Evolutionary conservation across 2,113 vertebrate genomes (phyloP).

Genomic region (Cyprinodon brontotheroides): DNA sequence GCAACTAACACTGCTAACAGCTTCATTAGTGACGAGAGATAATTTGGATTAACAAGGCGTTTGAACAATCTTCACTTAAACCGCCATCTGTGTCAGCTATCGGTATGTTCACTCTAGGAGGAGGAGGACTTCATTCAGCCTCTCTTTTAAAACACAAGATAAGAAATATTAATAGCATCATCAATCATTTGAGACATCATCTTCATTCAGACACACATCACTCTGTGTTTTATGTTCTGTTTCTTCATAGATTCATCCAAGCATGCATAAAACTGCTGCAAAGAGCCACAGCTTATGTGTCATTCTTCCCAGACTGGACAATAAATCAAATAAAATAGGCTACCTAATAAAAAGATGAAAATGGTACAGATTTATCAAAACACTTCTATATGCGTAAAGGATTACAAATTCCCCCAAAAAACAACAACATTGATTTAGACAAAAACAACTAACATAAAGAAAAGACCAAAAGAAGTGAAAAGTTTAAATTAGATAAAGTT

Average conservation of each 20-base stretch:
- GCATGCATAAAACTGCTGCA: background rate
- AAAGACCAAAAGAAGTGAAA: background rate
- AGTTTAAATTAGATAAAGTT: background rate
- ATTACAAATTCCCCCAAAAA: background rate
- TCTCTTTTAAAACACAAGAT: background rate
- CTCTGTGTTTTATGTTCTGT: background rate
- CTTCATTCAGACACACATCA: background rate
- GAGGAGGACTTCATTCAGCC: background rate
- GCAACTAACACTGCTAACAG: slow-evolving; percentile 50
- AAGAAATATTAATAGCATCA: background rate
- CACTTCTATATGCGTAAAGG: background rate
- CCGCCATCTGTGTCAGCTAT: slow-evolving; percentile 21
- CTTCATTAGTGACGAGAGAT: slow-evolving; percentile 59
- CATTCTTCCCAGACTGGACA: background rate
- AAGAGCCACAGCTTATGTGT: background rate
- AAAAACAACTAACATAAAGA: background rate
- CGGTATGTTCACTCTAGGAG: background rate
- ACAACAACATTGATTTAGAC: background rate
- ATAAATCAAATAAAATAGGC: background rate
- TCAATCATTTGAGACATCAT: background rate
- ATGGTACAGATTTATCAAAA: background rate
- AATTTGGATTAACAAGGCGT: slow-evolving; percentile 70
- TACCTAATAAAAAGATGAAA: background rate
- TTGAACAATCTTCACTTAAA: slow-evolving; percentile 38
- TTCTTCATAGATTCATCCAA: background rate